These are phyloP conservation scores for Meda fulgida DNA, from an alignment of 2,797 vertebrate genomes.

Conservation along the genomic window DNA sequence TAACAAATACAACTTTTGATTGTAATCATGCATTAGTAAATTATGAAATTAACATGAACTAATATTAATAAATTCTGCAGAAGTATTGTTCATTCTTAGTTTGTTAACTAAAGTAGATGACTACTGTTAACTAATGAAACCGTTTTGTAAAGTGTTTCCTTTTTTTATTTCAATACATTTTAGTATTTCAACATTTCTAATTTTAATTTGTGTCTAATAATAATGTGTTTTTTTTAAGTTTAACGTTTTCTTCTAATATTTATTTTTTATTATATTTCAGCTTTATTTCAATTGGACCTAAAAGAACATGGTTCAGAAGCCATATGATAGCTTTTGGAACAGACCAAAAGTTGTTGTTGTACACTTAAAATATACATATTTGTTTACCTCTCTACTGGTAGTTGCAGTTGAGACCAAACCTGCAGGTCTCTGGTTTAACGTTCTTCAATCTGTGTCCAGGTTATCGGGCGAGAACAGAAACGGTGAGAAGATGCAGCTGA, in stretches of 20 bases:
- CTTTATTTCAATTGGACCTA: background rate
- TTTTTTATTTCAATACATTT: background rate
- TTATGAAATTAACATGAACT: background rate
- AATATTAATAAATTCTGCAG: background rate
- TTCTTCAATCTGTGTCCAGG: constrained; percentile 84
- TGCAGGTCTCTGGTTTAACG: constrained; percentile 49
- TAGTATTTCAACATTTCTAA: background rate
- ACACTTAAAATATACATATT: too few species aligned
- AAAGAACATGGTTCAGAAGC: background rate
- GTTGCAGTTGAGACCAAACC: constrained; percentile 45
- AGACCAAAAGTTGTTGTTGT: background rate
- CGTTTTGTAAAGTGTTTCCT: background rate
- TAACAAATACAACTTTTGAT: background rate
- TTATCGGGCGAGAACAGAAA: constrained; percentile 87
- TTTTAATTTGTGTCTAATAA: background rate
- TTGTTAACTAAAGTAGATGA: background rate
- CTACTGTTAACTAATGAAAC: background rate
- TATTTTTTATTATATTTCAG: background rate
- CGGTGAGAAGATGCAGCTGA: constrained; percentile 92
- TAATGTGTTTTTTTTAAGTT: background rate
- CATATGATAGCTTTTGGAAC: background rate
- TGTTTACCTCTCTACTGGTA: constrained; percentile 2
- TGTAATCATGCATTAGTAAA: background rate
- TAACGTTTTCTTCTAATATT: background rate
- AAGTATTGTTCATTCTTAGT: background rate